Percentiles rank a stretch among this genome's conserved stretches.
These are phyloP conservation scores for Charaxes varanes DNA, from an alignment of 1,140 invertebrate genomes.

Conservation along the genomic window DNA sequence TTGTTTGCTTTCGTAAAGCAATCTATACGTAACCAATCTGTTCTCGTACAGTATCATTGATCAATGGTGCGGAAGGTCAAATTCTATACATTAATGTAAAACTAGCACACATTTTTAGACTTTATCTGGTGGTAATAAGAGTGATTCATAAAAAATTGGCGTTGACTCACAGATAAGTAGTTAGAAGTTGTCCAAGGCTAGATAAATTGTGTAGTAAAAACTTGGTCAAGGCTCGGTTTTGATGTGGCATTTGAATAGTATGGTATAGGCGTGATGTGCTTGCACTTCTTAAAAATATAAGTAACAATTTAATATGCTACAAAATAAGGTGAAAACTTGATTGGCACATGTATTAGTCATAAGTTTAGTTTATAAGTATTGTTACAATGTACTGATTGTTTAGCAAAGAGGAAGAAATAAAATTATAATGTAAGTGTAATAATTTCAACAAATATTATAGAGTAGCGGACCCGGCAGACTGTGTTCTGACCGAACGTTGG, in stretches of 20 bases:
- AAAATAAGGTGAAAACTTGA: no score
- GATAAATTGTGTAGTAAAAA: conserved; percentile 37
- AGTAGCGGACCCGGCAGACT: no score
- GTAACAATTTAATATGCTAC: no score
- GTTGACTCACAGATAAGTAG: conserved; percentile 27
- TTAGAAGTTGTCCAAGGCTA: conserved; percentile 42
- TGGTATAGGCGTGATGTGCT: no score
- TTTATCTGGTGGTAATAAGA: conserved; percentile 12
- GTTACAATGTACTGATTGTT: no score
- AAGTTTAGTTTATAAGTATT: no score
- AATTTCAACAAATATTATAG: no score
- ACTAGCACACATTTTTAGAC: conserved; percentile 15
- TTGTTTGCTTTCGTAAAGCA: not conserved
- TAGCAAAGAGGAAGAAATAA: no score
- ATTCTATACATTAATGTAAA: conserved; percentile 10
- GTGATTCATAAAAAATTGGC: conserved; percentile 7
- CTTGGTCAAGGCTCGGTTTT: conserved; percentile 41
- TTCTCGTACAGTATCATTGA: conserved; percentile 5
- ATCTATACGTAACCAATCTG: not conserved
- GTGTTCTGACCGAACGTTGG: no score
- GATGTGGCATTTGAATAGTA: conserved; percentile 25
- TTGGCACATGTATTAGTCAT: no score
- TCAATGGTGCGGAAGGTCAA: conserved; percentile 20
- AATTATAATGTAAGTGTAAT: no score
- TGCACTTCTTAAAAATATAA: no score